Conservation (phyloP, 2,888 invertebrate species). For the Volucella inanis region DNA sequence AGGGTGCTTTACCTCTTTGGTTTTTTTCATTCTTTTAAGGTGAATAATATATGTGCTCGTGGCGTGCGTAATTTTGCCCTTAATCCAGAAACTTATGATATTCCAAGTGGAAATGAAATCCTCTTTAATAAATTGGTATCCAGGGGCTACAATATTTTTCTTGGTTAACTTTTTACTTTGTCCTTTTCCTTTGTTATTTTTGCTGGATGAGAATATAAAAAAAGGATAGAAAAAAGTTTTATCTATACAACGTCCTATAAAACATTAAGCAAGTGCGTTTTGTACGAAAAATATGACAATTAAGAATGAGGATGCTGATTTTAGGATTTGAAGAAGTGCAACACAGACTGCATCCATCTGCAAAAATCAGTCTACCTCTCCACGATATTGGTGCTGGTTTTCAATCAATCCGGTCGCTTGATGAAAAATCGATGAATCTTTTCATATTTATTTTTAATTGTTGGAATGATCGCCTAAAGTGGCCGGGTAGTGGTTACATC, state of each 20-base stretch:
- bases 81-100: conserved; percentile 61
- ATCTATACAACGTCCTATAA: conserved; percentile 29
- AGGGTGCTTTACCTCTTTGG: conserved; percentile 5
- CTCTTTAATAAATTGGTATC: conserved; percentile 64
- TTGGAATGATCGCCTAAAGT: no score
- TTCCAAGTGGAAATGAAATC: conserved; percentile 50
- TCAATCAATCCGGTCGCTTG: no score
- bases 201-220: not conserved
- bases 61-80: conserved; percentile 12
- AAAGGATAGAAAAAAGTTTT: not conserved
- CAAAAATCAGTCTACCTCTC: no score
- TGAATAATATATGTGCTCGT: not conserved
- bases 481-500: no score
- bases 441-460: no score
- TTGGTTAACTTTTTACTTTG: conserved; percentile 20
- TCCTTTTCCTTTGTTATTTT: not conserved
- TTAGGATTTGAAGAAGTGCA: not conserved
- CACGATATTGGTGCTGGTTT: no score
- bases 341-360: no score
- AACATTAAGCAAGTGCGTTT: conserved; percentile 28
- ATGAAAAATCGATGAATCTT: no score
- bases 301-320: not conserved
- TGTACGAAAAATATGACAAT: conserved; percentile 26
- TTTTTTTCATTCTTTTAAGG: conserved; percentile 10
- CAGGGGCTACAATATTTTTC: conserved; percentile 25